phyloP scores from a whole-genome alignment of 2,113 vertebrate species.

The Phyllostomus hastatus region DNA sequence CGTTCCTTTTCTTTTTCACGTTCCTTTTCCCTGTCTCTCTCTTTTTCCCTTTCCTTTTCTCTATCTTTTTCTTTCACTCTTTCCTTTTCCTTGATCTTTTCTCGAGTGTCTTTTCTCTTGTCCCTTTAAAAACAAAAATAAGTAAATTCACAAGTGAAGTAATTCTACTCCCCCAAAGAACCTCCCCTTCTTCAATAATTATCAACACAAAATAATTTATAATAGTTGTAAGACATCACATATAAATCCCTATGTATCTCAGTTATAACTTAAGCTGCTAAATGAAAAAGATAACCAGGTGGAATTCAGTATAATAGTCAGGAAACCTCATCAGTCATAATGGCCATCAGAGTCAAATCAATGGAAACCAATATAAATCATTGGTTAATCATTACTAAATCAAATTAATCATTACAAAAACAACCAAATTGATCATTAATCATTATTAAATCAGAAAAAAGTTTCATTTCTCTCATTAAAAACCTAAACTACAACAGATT shows the following conservation, averaged over 20 bases:
- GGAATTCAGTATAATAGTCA: neutral
- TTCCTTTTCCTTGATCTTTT: constrained; percentile 82
- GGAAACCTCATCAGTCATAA: neutral
- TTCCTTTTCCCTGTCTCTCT: constrained; percentile 79
- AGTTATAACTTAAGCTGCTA: neutral
- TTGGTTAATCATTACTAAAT: neutral
- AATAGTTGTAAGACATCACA: neutral
- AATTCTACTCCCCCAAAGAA: constrained; percentile 27
- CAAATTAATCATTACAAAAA: no score
- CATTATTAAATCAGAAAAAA: constrained; percentile 20
- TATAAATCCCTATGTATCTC: neutral
- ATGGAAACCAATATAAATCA: constrained; percentile 4
- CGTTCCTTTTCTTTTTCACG: constrained; percentile 80
- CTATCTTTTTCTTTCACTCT: constrained; percentile 80
- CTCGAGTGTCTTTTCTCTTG: constrained; percentile 85
- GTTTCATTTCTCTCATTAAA: constrained; percentile 17
- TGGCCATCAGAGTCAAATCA: constrained; percentile 6
- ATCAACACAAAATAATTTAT: constrained; percentile 25
- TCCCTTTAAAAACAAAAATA: constrained; percentile 79
- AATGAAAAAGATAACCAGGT: neutral
- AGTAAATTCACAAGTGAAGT: constrained; percentile 52
- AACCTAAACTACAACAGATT: constrained; percentile 17
- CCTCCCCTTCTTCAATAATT: constrained; percentile 13
- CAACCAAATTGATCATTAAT: no score
- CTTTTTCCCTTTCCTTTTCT: constrained; percentile 79